These are phyloP conservation scores for Paragorgia papillata DNA, from an alignment of 92 coral and sea anemone species.

Conservation along the genomic window DNA sequence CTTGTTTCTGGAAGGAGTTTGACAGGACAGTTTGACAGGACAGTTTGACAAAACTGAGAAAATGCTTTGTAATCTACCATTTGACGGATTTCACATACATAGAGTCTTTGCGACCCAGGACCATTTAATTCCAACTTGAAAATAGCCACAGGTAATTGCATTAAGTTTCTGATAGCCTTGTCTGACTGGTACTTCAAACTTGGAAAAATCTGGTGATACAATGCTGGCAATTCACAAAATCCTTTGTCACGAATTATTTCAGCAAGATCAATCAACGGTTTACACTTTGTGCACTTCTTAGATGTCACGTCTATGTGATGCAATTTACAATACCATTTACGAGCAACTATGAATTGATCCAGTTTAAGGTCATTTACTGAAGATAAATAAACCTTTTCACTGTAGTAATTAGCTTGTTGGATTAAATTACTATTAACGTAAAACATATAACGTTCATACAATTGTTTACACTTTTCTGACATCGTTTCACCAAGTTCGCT, in stretches of 20 bases:
- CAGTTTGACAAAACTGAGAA: constrained; percentile 24
- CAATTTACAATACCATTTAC: constrained; percentile 39
- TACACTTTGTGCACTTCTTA: constrained; percentile 35
- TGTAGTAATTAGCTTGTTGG: constrained; percentile 11
- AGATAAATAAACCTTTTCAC: constrained; percentile 42
- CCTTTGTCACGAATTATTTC: constrained; percentile 9
- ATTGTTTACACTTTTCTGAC: not conserved
- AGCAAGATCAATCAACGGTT: constrained; percentile 22
- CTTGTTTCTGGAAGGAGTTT: constrained; percentile 9
- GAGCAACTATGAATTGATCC: constrained; percentile 41
- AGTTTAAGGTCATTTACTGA: constrained; percentile 40
- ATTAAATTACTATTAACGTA: constrained; percentile 34
- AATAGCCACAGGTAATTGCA: constrained; percentile 61
- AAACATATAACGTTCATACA: constrained; percentile 32
- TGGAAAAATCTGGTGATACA: constrained; percentile 25
- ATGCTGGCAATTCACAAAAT: constrained; percentile 38
- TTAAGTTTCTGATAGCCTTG: constrained; percentile 49
- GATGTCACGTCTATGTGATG: constrained; percentile 35
- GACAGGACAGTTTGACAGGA: constrained; percentile 41
- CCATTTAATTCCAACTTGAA: constrained; percentile 28
- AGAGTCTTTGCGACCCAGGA: constrained; percentile 44
- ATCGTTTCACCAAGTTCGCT: constrained; percentile 37
- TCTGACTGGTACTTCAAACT: constrained; percentile 45
- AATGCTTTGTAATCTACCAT: constrained; percentile 36
- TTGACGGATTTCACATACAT: constrained; percentile 42